phyloP scores from a whole-genome alignment of 1,140 invertebrate species.

The Sarcophaga peregrina region DNA sequence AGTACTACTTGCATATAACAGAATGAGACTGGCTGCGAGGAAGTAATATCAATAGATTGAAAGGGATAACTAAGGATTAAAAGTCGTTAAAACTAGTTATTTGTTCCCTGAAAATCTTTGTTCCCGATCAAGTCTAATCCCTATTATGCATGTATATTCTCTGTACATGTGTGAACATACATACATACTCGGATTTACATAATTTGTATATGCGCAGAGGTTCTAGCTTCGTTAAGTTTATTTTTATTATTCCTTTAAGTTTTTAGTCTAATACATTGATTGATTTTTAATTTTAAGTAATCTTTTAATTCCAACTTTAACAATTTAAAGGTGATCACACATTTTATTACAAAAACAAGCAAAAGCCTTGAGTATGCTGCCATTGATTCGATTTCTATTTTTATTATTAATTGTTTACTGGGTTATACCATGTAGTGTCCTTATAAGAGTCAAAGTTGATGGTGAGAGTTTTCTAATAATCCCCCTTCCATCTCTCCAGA shows the following conservation, averaged over 20 bases:
- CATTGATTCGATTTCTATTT: constrained; percentile 3
- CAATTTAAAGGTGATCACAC: not conserved
- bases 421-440: not conserved
- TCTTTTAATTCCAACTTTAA: not conserved
- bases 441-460: not conserved
- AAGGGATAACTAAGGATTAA: not conserved
- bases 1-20: not conserved
- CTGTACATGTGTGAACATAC: not conserved
- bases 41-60: not conserved
- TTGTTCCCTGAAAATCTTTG: not conserved
- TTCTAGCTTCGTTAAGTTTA: constrained; percentile 9
- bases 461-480: not conserved
- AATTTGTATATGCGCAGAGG: constrained; percentile 10
- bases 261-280: too few relatives aligned
- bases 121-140: not conserved
- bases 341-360: too few relatives aligned
- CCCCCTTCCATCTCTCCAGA: too few relatives aligned
- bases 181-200: not conserved
- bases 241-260: constrained; percentile 24
- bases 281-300: not conserved
- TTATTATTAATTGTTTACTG: constrained; percentile 20
- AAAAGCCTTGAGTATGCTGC: not conserved
- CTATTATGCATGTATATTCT: not conserved
- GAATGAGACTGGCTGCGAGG: not conserved
- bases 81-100: not conserved